phyloP scores from a whole-genome alignment of 2,113 vertebrate species.

The Pseudopipra pipra region DNA sequence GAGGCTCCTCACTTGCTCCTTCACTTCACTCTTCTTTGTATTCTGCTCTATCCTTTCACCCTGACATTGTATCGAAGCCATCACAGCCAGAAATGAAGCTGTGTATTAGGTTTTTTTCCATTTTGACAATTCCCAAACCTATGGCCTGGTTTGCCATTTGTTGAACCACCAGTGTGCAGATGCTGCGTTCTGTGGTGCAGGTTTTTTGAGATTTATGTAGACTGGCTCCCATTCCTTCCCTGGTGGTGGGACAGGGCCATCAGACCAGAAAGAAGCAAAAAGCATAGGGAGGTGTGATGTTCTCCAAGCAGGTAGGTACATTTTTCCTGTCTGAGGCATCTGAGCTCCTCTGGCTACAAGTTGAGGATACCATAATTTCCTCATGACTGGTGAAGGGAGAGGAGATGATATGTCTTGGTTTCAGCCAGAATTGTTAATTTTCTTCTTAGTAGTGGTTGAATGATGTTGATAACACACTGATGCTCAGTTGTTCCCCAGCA shows the following conservation, averaged over 20 bases:
- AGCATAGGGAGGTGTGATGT: fast-evolving
- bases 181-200: neutral
- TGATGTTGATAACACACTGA: neutral
- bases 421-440: neutral
- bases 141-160: neutral
- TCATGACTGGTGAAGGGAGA: neutral
- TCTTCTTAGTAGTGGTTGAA: neutral
- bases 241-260: neutral
- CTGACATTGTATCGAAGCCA: neutral
- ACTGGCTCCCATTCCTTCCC: fast-evolving
- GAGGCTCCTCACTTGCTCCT: neutral
- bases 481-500: neutral
- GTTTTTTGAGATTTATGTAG: neutral
- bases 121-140: neutral
- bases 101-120: fast-evolving
- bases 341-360: neutral
- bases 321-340: neutral
- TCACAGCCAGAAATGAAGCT: neutral
- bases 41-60: neutral
- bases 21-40: neutral
- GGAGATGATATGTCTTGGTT: neutral
- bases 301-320: neutral
- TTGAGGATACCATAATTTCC: neutral
- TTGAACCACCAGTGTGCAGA: neutral
- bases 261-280: neutral